Percentiles rank a stretch among this genome's conserved stretches.
These are phyloP conservation scores for Halcyon badia DNA, from an alignment of 2,797 vertebrate species.

Conservation along the genomic window DNA sequence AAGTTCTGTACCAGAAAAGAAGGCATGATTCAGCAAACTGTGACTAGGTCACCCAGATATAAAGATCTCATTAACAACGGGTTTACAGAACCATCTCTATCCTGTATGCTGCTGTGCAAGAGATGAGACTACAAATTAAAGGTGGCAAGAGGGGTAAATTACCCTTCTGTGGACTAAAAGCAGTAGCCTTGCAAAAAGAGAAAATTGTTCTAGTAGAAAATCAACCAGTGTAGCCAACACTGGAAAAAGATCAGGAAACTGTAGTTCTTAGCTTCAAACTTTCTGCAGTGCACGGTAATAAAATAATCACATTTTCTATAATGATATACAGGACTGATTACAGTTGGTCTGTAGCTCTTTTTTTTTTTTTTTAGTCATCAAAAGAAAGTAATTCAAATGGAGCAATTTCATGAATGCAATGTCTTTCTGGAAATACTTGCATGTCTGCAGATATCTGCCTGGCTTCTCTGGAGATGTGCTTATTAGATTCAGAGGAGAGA, in stretches of 20 bases:
- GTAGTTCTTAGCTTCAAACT: neutral
- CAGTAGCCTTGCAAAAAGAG: neutral
- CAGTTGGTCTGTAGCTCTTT: neutral
- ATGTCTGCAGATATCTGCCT: neutral
- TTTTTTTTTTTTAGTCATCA: neutral
- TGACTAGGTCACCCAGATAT: neutral
- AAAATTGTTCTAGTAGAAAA: neutral
- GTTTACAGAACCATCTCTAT: neutral
- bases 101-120: neutral
- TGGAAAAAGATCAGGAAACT: neutral
- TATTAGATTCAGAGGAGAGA: conserved; percentile 1
- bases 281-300: neutral
- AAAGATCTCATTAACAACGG: neutral
- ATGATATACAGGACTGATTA: neutral
- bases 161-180: neutral
- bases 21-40: neutral
- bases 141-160: neutral
- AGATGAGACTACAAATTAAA: neutral
- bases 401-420: neutral
- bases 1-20: neutral
- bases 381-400: neutral
- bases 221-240: neutral
- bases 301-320: neutral
- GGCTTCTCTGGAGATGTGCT: neutral
- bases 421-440: neutral